These are phyloP conservation scores for Liasis olivaceus DNA, from an alignment of 2,797 vertebrate species.

Conservation along the genomic window DNA sequence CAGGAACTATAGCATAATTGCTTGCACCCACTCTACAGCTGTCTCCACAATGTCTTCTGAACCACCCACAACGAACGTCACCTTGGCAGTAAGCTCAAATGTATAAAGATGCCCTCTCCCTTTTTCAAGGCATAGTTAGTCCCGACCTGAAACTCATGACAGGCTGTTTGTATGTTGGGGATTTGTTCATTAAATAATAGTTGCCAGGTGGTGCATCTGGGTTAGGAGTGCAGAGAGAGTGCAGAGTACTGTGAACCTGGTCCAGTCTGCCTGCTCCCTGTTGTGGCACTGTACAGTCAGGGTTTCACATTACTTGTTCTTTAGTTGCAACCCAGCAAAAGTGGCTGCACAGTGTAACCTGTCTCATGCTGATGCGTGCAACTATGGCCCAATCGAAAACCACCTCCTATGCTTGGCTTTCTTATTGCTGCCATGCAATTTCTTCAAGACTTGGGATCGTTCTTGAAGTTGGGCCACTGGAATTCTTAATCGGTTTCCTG, in stretches of 20 bases:
- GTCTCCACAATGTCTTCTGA: background rate
- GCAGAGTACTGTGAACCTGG: background rate
- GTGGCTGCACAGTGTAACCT: background rate
- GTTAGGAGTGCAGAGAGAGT: background rate
- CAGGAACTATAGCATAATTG: background rate
- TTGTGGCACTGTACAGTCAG: background rate
- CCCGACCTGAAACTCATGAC: background rate
- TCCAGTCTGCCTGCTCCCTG: background rate
- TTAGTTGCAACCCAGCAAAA: background rate
- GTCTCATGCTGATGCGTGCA: background rate
- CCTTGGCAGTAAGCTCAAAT: background rate
- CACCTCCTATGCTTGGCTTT: fast-evolving
- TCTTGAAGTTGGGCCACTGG: background rate
- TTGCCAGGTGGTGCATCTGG: background rate
- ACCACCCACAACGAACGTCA: background rate
- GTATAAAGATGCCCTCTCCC: background rate
- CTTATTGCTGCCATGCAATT: background rate
- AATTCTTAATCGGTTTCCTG: background rate
- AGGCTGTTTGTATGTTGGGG: background rate
- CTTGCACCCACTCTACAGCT: background rate
- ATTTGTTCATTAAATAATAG: background rate
- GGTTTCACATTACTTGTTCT: background rate
- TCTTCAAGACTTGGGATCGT: background rate
- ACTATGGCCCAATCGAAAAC: background rate
- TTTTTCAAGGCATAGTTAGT: background rate